These are phyloP conservation scores for Oreortyx pictus DNA, from an alignment of 2,797 vertebrate species.

Conservation along the genomic window DNA sequence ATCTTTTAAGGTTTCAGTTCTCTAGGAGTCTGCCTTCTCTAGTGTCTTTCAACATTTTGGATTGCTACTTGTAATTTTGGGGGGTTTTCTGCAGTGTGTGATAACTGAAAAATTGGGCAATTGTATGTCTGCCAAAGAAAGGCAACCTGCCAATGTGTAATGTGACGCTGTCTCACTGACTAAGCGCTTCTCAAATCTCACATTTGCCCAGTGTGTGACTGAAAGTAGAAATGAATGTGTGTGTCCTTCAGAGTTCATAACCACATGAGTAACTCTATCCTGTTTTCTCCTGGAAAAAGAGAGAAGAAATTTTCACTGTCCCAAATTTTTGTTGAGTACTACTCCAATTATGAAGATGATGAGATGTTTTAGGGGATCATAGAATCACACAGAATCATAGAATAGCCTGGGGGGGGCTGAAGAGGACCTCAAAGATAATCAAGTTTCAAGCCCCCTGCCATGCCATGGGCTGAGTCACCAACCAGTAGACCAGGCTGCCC, in stretches of 20 bases:
- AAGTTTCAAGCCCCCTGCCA: too few species aligned
- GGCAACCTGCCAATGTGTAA: not conserved
- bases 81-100: not conserved
- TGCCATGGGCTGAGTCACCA: too few species aligned
- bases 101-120: not conserved
- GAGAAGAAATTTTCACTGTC: not conserved
- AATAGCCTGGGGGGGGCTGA: too few species aligned
- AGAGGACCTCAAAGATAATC: too few species aligned
- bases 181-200: not conserved
- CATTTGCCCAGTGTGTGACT: not conserved
- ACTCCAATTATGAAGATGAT: rapidly evolving
- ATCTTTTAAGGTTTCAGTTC: not conserved
- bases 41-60: not conserved
- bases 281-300: not conserved
- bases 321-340: not conserved
- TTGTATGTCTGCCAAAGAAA: not conserved
- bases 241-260: not conserved
- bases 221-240: too few species aligned
- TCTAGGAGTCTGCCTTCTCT: not conserved
- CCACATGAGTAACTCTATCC: not conserved
- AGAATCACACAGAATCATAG: too few species aligned
- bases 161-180: not conserved
- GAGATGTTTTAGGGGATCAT: not conserved
- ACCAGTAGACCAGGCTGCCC: too few species aligned
- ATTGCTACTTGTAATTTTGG: not conserved